These are phyloP conservation scores for Schizaphis graminum DNA, from an alignment of 2,888 invertebrate genomes.

Conservation along the genomic window DNA sequence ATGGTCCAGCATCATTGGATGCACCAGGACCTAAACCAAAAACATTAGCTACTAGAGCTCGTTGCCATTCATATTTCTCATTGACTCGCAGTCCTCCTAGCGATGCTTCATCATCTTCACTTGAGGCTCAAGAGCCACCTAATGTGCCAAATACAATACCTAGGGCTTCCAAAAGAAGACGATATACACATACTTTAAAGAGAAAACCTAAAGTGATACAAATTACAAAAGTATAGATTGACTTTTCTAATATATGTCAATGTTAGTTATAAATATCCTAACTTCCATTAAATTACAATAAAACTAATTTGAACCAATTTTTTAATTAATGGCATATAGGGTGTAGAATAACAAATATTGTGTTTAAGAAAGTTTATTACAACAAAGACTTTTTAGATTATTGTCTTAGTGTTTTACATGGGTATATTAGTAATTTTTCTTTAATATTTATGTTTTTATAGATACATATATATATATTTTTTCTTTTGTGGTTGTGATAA, in stretches of 20 bases:
- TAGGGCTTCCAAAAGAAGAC: conserved; percentile 69
- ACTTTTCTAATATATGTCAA: not conserved
- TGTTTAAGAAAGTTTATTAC: conserved; percentile 15
- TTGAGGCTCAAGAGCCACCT: conserved; percentile 69
- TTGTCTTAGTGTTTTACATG: conserved; percentile 27
- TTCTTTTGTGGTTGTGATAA: conserved; percentile 46
- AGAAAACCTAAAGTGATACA: conserved; percentile 63
- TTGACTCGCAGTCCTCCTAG: conserved; percentile 70
- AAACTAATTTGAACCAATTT: conserved; percentile 2
- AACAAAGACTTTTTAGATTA: conserved; percentile 24
- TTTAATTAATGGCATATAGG: conserved; percentile 41
- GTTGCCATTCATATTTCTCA: conserved; percentile 70
- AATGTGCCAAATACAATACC: conserved; percentile 70
- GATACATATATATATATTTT: conserved; percentile 6
- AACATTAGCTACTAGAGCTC: conserved; percentile 66
- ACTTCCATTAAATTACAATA: conserved; percentile 12
- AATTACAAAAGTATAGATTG: conserved; percentile 58
- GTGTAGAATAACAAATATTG: conserved; percentile 37
- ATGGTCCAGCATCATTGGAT: conserved; percentile 42
- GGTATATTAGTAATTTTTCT: conserved; percentile 35
- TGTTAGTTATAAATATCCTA: not conserved
- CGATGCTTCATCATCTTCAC: conserved; percentile 69
- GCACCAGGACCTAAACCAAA: conserved; percentile 3
- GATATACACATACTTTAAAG: conserved; percentile 68
- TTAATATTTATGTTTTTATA: conserved; percentile 30